Conservation (phyloP, 2,113 vertebrate genomes). For the Gobius niger region DNA sequence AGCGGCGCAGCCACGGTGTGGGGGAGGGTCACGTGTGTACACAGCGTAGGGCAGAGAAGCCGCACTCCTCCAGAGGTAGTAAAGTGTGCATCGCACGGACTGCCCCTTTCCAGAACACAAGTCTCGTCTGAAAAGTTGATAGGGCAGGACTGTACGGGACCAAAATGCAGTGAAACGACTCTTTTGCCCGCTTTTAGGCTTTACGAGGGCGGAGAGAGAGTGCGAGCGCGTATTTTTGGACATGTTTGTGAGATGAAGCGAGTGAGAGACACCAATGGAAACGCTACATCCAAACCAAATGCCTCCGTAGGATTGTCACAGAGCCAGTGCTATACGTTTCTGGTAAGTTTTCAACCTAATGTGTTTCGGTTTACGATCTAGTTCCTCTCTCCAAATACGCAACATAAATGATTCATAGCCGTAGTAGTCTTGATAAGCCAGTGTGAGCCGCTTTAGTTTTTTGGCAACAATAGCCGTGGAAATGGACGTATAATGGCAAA, state of each 20-base stretch:
- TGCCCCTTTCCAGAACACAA: slow-evolving; percentile 64
- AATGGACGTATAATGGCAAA: slow-evolving; percentile 20
- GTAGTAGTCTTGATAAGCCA: not conserved
- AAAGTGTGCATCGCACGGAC: slow-evolving; percentile 68
- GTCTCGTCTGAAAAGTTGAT: slow-evolving; percentile 57
- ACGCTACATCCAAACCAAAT: slow-evolving; percentile 71
- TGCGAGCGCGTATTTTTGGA: slow-evolving; percentile 10
- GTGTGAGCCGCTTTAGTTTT: slow-evolving; percentile 4
- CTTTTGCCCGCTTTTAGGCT: slow-evolving; percentile 7
- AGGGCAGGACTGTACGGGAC: slow-evolving; percentile 21
- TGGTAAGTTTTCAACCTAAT: slow-evolving; percentile 62
- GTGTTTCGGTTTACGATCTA: not conserved
- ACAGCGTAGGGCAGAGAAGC: slow-evolving; percentile 69
- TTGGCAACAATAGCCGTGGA: slow-evolving; percentile 29
- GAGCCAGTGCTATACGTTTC: slow-evolving; percentile 56
- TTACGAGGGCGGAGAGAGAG: not conserved
- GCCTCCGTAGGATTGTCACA: slow-evolving; percentile 73
- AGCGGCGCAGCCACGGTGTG: slow-evolving; percentile 34
- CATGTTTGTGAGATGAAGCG: slow-evolving; percentile 38
- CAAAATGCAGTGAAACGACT: slow-evolving; percentile 9
- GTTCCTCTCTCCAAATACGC: no score
- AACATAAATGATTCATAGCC: not conserved
- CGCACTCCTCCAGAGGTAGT: slow-evolving; percentile 64
- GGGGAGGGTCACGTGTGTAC: slow-evolving; percentile 83
- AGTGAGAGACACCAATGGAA: slow-evolving; percentile 72